Evolutionary conservation across 1,140 invertebrate species (phyloP), one percentile per base, ranked within the genome.

Genomic region (Heterodera carotae): DNA sequence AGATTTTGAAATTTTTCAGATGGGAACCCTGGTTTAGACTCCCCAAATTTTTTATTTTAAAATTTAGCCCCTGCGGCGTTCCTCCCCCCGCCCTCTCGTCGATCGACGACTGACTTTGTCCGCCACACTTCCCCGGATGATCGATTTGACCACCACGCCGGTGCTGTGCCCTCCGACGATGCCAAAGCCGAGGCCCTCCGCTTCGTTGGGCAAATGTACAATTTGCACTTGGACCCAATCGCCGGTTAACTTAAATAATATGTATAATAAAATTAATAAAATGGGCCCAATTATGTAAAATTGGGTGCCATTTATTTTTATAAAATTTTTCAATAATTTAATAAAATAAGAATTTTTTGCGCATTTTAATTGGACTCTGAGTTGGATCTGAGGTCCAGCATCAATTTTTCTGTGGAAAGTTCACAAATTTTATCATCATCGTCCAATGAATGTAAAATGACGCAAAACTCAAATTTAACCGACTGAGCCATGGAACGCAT

Each of bases 71-170:
- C 12, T 43, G 6, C 12, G 6, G 2, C 12, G 6, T 43, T 43
- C 6, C 39, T 43, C 39, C 39, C 39, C 39, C 39, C n/a, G n/a
- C n/a, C n/a, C n/a, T n/a, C n/a, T n/a, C n/a, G n/a, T n/a, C n/a
- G n/a, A n/a, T n/a, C n/a, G n/a, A n/a, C n/a, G n/a, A n/a, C 22
- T 91, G 88, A 94, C 93, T 89, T 93, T 91, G 89, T 96, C 94
- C 25, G 94, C 94, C 10, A 94, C 92, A 82, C 94, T 94, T 29
- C 94, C 94, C 18, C 94, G 94, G 27, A 96, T 90, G 68, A 97
- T 93, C 71, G 93, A 97, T 89, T 97, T 97, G 74, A 97, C 94
- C 10, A 97, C 94, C 69, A 97, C 95, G n/a, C 95, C 95, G 29
- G 95, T 96, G 87, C 93, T 95, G 67, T 93, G 90, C 10, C 95